A percentile compares a stretch with the other conserved stretches of the same genome.
Evolutionary conservation across 1,140 invertebrate genomes (phyloP).

Genomic region (Frieseomelitta varia): DNA sequence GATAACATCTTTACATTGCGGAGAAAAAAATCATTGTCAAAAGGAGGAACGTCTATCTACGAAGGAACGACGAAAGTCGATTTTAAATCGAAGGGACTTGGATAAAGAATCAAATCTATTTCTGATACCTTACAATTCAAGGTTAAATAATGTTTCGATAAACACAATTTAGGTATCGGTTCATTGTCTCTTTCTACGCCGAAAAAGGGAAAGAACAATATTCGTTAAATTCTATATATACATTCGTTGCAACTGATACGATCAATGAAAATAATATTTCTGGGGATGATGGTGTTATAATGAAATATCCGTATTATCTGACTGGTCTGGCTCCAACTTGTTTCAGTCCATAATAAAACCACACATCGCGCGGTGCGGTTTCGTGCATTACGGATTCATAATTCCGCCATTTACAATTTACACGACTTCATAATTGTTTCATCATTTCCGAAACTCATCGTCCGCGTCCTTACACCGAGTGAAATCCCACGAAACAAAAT

Average conservation of each 20-base stretch:
- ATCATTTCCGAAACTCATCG: background rate
- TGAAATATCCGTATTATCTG: background rate
- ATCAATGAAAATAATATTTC: background rate
- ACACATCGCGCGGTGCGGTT: no score
- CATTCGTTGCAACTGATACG: background rate
- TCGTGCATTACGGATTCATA: background rate
- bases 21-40: background rate
- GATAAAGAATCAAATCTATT: background rate
- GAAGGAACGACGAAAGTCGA: background rate
- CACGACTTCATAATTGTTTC: background rate
- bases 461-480: background rate
- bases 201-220: background rate
- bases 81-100: background rate
- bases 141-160: background rate
- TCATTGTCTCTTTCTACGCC: background rate
- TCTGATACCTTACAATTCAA: background rate
- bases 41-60: no score
- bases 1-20: background rate
- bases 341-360: background rate
- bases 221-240: background rate
- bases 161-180: background rate
- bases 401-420: background rate
- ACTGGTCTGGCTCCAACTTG: background rate
- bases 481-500: background rate
- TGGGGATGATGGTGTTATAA: background rate